Evolutionary conservation across 1,140 invertebrate species (phyloP).

Genomic region (Eumaeus atala): DNA sequence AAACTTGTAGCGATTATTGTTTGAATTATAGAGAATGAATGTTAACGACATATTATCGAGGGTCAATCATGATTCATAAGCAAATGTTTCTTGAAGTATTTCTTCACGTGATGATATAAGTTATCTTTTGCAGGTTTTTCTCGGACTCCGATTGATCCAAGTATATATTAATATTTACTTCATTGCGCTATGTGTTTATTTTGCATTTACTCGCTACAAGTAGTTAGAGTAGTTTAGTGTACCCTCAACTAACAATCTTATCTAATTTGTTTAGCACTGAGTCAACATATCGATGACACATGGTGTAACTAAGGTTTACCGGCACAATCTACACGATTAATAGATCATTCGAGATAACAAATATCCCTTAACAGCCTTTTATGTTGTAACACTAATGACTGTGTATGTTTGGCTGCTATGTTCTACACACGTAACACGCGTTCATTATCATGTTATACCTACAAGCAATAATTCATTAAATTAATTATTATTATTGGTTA

Average conservation of each 20-base stretch:
- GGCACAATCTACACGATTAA: background rate
- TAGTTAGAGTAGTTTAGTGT: background rate
- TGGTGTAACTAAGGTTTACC: conserved; percentile 5
- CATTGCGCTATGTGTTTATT: background rate
- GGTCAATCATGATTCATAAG: background rate
- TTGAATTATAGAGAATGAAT: no score
- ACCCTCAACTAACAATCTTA: background rate
- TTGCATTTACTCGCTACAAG: background rate
- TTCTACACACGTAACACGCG: background rate
- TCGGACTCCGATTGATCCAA: conserved; percentile 53
- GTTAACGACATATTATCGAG: no score
- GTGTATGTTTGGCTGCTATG: conserved; percentile 12
- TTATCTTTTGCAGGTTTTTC: conserved; percentile 62
- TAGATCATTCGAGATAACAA: conserved; percentile 14
- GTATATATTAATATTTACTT: conserved; percentile 51
- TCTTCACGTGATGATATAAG: background rate
- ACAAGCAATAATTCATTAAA: no score
- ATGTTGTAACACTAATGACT: conserved; percentile 11
- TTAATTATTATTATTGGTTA: no score
- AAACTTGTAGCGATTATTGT: no score
- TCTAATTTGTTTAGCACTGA: conserved; percentile 1
- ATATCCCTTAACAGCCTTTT: conserved; percentile 13
- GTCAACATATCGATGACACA: conserved; percentile 10
- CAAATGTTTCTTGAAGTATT: conserved; percentile 6
- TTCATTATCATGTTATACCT: no score